A percentile compares a stretch with the other conserved stretches of the same genome.
Evolutionary conservation across 2,113 vertebrate species (phyloP).

Genomic region (Lamprotornis superbus): DNA sequence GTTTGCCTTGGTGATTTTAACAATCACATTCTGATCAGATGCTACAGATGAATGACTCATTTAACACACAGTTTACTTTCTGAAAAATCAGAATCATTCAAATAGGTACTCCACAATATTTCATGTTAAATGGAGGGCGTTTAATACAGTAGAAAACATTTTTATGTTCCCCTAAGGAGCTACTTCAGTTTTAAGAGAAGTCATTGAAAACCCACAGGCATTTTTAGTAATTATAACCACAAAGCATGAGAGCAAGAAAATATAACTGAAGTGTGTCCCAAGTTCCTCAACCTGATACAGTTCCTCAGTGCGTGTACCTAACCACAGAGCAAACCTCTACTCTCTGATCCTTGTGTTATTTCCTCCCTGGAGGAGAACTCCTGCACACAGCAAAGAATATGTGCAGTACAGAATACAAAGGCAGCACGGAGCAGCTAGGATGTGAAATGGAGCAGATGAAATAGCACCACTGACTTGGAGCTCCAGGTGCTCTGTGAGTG

Average conservation of each 20-base stretch:
- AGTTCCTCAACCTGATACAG: not conserved
- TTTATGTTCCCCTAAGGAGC: not conserved
- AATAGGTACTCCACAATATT: not conserved
- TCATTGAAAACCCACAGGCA: constrained; percentile 35
- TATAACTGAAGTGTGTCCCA: constrained; percentile 3
- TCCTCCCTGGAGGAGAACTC: not conserved
- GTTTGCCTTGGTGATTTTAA: not conserved
- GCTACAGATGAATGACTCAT: not conserved
- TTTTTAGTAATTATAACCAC: constrained; percentile 19
- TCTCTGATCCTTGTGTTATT: not conserved
- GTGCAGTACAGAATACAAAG: not conserved
- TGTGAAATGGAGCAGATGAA: not conserved
- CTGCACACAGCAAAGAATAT: not conserved
- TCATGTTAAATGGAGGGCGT: not conserved
- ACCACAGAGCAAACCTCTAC: not conserved
- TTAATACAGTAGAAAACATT: constrained; percentile 1
- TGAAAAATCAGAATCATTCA: constrained; percentile 1
- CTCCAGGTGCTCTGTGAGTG: not conserved
- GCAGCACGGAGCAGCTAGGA: not conserved
- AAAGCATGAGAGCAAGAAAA: constrained; percentile 24
- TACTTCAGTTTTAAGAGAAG: constrained; percentile 10
- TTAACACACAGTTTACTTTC: not conserved
- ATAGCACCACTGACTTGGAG: not conserved
- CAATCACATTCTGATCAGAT: not conserved
- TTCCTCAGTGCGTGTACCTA: not conserved